Evolutionary conservation across 2,113 vertebrate species (phyloP), one percentile per base, ranked within the genome.

Genomic region (Promerops cafer): DNA sequence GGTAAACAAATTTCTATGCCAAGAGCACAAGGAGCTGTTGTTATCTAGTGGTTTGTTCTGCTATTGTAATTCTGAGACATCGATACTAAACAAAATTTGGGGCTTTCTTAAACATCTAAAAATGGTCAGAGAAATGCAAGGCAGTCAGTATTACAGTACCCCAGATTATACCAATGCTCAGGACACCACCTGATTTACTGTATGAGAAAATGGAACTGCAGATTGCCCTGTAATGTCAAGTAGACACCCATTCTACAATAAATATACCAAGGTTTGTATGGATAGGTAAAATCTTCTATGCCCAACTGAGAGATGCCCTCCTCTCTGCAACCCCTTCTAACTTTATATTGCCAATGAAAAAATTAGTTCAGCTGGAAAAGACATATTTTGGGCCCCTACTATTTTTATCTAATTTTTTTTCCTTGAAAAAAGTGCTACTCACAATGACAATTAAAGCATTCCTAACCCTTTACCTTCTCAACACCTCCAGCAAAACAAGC

Each of bases 1-100:
- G 33, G 54, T 80, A 96, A 95, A 95, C 88, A 96, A 92, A 80
- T 57, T 74, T 52, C 57, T 39, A 19, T 52, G 83, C 80, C 91
- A 94, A 86, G 90, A 86, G 71, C 65, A 77, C 16, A 64, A 83
- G 71, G 10, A 93, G 8, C 50, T 83, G 76, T 75, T 94, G 64
- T 76, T 89, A 90, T 22, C 71, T 66, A 60, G 30, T 15, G 33
- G 27, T 40, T 87, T 74, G 35, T 74, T 61, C 79, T 86, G 68
- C 65, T 82, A 84, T 45, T 1, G 0, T 3, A 61, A 70, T 35
- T 83, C 26, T 7, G 6, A 83, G 63, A 69, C 33, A 35, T 4
- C 1, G 2, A 27, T 5, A 80, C 6, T 39, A 33, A 83, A 88
- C 18, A 69, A 66, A 89, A 77, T 33, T 8, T 37, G 16, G 24